Conservation (phyloP, 2,113 vertebrate species). For the Ellobius talpinus region DNA sequence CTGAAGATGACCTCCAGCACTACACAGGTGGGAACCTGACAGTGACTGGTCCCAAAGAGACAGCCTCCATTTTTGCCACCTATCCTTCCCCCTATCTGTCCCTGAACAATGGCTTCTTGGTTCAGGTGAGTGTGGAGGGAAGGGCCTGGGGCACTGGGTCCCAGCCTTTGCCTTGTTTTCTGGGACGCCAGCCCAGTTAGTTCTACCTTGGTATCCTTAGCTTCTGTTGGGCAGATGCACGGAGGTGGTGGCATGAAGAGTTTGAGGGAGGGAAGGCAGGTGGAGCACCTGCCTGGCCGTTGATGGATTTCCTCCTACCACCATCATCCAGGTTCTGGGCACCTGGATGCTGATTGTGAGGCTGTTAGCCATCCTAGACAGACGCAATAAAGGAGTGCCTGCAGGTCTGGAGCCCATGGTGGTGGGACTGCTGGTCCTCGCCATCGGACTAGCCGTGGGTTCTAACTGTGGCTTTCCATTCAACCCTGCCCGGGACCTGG, state of each 20-base stretch:
- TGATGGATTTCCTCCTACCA: neutral
- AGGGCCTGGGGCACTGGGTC: neutral
- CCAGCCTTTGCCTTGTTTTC: neutral
- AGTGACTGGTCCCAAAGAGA: slow-evolving; percentile 93
- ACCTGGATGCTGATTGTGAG: slow-evolving; percentile 92
- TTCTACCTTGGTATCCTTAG: neutral
- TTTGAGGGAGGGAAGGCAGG: neutral
- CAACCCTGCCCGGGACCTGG: slow-evolving; percentile 92
- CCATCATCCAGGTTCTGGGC: slow-evolving; percentile 68
- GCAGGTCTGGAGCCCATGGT: slow-evolving; percentile 94
- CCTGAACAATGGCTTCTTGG: slow-evolving; percentile 91
- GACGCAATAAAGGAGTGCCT: slow-evolving; percentile 91
- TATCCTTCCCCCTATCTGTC: slow-evolving; percentile 93
- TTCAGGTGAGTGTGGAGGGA: slow-evolving; percentile 89
- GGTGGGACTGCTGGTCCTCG: slow-evolving; percentile 92
- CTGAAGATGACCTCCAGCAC: slow-evolving; percentile 92
- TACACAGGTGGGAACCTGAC: slow-evolving; percentile 88
- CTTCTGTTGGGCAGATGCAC: neutral
- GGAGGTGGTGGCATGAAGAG: neutral
- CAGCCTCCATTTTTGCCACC: slow-evolving; percentile 95
- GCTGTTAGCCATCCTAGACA: slow-evolving; percentile 94
- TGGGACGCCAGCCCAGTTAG: neutral
- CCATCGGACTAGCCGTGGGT: slow-evolving; percentile 91
- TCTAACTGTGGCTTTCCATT: slow-evolving; percentile 94
- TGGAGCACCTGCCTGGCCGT: neutral